These are phyloP conservation scores for Perdita meconis DNA, from an alignment of 2,888 invertebrate species.

Conservation along the genomic window DNA sequence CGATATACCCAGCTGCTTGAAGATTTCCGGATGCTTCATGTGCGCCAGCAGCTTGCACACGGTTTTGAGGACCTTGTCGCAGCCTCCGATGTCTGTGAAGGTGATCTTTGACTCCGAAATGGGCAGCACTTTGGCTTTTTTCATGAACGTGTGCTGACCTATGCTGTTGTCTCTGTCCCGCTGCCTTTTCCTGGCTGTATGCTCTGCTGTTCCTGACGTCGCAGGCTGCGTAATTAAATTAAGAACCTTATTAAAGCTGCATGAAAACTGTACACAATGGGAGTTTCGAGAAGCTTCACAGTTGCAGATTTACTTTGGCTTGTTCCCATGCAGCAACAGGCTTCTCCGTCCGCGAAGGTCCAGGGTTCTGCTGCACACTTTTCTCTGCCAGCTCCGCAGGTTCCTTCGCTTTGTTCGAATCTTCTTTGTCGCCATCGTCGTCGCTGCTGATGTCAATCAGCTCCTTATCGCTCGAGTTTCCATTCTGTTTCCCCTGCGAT, in stretches of 20 bases:
- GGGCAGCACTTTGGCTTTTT: constrained; percentile 58
- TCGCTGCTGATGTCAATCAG: constrained; percentile 92
- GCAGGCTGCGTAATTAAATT: no score
- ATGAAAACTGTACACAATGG: no score
- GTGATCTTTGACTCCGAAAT: constrained; percentile 85
- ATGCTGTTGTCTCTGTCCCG: constrained; percentile 83
- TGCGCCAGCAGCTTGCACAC: constrained; percentile 92
- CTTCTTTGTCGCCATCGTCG: constrained; percentile 83
- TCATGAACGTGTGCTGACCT: constrained; percentile 78
- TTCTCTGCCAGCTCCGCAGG: constrained; percentile 15
- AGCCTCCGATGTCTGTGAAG: constrained; percentile 93
- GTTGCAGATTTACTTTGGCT: constrained; percentile 43
- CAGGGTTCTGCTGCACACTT: constrained; percentile 24
- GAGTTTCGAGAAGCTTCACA: constrained; percentile 5
- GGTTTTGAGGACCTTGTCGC: constrained; percentile 89
- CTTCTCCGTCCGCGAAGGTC: constrained; percentile 17
- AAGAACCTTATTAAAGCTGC: no score
- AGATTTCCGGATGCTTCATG: constrained; percentile 96
- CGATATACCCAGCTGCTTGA: constrained; percentile 91
- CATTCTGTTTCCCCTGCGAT: constrained; percentile 76
- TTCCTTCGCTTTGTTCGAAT: constrained; percentile 48
- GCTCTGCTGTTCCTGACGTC: constrained; percentile 32
- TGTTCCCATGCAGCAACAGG: constrained; percentile 11
- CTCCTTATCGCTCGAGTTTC: constrained; percentile 88
- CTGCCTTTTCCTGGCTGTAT: constrained; percentile 79